Conservation (phyloP, 2,797 vertebrate genomes). For the Micromesistius poutassou region DNA sequence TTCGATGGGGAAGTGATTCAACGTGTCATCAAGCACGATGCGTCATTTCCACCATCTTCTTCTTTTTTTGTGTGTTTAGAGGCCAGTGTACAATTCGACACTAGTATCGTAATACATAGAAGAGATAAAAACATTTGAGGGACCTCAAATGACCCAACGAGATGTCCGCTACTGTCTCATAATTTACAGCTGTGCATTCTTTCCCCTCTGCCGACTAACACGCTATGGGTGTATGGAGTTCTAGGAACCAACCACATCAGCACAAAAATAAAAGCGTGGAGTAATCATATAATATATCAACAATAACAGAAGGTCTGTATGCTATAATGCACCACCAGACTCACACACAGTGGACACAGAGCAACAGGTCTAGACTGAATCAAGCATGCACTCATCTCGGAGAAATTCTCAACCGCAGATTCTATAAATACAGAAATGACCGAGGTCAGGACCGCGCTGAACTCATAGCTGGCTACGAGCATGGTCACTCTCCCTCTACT, state of each 20-base stretch:
- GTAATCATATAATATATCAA: background rate
- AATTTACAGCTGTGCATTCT: background rate
- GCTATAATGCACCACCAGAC: background rate
- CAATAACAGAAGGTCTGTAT: background rate
- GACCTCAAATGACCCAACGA: background rate
- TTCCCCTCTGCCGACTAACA: background rate
- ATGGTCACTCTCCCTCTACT: no score
- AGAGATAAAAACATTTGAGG: background rate
- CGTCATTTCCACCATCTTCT: background rate
- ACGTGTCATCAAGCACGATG: background rate
- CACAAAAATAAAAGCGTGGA: no score
- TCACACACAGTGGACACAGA: no score
- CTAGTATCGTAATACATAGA: background rate
- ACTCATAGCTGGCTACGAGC: no score
- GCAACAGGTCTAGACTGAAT: no score
- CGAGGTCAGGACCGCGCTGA: no score
- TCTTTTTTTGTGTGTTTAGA: background rate
- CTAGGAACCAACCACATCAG: background rate
- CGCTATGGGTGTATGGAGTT: background rate
- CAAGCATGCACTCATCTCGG: no score
- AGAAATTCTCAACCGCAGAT: no score
- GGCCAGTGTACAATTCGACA: background rate
- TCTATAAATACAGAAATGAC: no score
- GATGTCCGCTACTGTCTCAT: background rate
- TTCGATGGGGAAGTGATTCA: background rate